phyloP scores from a whole-genome alignment of 2,797 vertebrate species.

The Podarcis lilfordi region DNA sequence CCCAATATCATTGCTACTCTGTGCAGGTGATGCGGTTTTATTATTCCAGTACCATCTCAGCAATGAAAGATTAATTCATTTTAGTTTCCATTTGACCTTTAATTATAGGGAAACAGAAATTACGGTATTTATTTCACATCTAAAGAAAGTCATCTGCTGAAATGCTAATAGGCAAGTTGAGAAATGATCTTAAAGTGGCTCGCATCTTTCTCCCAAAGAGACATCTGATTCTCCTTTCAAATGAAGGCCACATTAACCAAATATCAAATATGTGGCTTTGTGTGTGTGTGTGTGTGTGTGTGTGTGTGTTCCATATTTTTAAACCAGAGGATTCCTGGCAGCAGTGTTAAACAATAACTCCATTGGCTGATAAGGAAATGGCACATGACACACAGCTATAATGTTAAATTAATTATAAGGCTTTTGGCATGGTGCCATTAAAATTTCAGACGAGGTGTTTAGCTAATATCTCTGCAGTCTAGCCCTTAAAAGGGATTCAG shows the following conservation, averaged over 20 bases:
- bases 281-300: no score
- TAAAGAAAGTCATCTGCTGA: not conserved
- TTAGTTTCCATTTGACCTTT: not conserved
- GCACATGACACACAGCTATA: not conserved
- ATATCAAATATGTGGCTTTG: no score
- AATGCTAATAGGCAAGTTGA: not conserved
- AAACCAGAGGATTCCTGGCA: not conserved
- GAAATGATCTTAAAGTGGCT: not conserved
- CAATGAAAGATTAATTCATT: slow-evolving; percentile 1
- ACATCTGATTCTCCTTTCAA: not conserved
- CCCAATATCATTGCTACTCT: not conserved
- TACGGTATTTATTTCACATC: slow-evolving; percentile 11
- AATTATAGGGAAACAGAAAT: slow-evolving; percentile 3
- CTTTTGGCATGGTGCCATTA: not conserved
- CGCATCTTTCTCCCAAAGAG: not conserved
- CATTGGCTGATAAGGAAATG: not conserved
- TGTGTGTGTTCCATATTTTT: not conserved
- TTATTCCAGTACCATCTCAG: not conserved
- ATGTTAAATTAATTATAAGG: not conserved
- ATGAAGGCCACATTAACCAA: not conserved
- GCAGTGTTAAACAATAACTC: not conserved
- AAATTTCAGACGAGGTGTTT: not conserved
- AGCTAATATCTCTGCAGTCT: not conserved
- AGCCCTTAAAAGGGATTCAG: not conserved
- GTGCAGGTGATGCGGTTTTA: not conserved